Evolutionary conservation across 1,140 invertebrate species (phyloP).

Genomic region (Aphis gossypii): DNA sequence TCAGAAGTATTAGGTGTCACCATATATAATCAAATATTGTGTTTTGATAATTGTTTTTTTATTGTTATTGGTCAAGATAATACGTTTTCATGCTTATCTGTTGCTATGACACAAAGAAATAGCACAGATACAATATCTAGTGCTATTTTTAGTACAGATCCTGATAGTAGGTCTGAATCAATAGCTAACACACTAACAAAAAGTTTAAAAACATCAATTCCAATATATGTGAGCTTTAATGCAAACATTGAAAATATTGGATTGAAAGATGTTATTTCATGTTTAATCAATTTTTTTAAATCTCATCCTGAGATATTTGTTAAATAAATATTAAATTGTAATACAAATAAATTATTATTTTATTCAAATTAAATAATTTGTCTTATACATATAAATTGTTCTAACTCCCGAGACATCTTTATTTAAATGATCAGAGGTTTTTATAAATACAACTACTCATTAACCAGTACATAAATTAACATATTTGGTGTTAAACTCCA

Average conservation of each 20-base stretch:
- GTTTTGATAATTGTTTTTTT: conserved; percentile 51
- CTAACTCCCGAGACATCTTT: background rate
- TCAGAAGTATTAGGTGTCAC: conserved; percentile 36
- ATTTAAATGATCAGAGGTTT: background rate
- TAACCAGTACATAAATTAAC: background rate
- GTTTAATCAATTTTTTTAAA: conserved; percentile 34
- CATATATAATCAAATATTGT: conserved; percentile 30
- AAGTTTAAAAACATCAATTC: conserved; percentile 31
- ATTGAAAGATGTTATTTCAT: background rate
- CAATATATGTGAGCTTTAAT: conserved; percentile 56
- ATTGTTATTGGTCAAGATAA: conserved; percentile 32
- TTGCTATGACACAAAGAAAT: conserved; percentile 52
- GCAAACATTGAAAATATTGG: conserved; percentile 28
- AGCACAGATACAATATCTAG: background rate
- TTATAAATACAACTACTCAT: too few relatives aligned
- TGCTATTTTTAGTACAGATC: conserved; percentile 50
- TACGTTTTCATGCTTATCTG: conserved; percentile 23
- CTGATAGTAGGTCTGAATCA: conserved; percentile 42
- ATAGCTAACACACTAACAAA: conserved; percentile 30
- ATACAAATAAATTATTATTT: background rate
- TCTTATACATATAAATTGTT: background rate
- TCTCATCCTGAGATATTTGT: conserved; percentile 18
- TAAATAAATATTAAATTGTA: background rate
- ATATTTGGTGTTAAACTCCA: background rate
- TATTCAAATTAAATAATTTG: background rate